These are phyloP conservation scores for Ceyx melanurus DNA, from an alignment of 2,113 vertebrate species.

Conservation along the genomic window DNA sequence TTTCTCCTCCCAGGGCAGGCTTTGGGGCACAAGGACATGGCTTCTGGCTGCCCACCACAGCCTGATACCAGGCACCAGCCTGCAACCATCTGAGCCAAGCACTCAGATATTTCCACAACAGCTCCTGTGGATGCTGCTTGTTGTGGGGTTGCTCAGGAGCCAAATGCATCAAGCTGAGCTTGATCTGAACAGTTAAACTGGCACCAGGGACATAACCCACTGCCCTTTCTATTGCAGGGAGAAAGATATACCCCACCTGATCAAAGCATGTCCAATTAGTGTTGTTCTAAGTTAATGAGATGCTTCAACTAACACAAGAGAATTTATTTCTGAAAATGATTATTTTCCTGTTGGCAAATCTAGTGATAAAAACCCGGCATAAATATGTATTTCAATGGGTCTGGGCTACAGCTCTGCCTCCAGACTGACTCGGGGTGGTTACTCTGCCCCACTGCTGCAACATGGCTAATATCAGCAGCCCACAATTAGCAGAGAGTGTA, in stretches of 20 bases:
- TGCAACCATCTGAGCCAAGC: accelerated
- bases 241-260: neutral
- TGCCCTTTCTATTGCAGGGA: neutral
- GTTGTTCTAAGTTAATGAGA: neutral
- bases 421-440: neutral
- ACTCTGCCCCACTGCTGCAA: neutral
- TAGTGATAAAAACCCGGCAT: neutral
- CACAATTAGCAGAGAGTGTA: neutral
- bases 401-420: neutral
- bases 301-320: neutral
- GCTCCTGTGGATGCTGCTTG: accelerated
- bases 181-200: neutral
- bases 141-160: neutral
- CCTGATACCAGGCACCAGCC: neutral
- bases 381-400: neutral
- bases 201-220: neutral
- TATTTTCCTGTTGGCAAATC: neutral
- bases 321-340: neutral
- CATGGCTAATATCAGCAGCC: neutral
- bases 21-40: neutral
- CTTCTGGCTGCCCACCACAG: neutral
- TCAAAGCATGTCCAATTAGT: neutral
- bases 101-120: accelerated
- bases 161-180: accelerated
- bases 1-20: neutral